Conservation (phyloP, 1,140 invertebrate species). For the Rhynchophorus ferrugineus region DNA sequence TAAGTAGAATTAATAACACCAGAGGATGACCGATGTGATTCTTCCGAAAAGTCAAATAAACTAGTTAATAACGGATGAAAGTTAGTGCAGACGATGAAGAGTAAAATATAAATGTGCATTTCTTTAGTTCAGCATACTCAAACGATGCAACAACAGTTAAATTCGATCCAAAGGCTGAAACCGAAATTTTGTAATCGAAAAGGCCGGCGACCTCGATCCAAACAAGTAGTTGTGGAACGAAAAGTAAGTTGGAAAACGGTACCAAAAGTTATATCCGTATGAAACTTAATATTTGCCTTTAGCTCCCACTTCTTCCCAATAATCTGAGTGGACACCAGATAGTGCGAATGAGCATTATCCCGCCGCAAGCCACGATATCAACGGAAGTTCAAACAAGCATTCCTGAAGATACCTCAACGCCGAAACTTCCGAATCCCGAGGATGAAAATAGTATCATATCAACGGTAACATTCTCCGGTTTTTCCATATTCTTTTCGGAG, state of each 20-base stretch:
- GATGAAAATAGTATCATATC: conserved; percentile 15
- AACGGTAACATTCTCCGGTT: conserved; percentile 2
- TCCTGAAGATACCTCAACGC: conserved; percentile 1
- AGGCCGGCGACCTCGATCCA: conserved; percentile 42
- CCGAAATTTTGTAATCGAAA: conserved; percentile 45
- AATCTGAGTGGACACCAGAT: conserved; percentile 38
- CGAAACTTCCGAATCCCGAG: conserved; percentile 11
- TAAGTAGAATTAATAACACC: no score
- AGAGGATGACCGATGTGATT: no score
- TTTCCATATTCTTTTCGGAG: background rate
- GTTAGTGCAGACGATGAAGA: no score
- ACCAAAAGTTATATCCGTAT: no score
- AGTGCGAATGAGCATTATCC: conserved; percentile 39
- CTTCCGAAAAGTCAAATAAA: no score
- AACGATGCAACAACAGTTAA: conserved; percentile 23
- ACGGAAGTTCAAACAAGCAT: background rate
- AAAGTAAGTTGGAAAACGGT: no score
- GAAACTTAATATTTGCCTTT: no score
- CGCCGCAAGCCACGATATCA: background rate
- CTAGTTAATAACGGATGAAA: no score
- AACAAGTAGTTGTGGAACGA: conserved; percentile 52
- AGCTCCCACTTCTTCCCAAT: conserved; percentile 46
- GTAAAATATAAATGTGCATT: no score
- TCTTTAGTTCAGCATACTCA: conserved; percentile 3
- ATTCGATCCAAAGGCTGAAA: conserved; percentile 33